phyloP scores from a whole-genome alignment of 2,888 invertebrate genomes.

The Hypolimnas misippus region DNA sequence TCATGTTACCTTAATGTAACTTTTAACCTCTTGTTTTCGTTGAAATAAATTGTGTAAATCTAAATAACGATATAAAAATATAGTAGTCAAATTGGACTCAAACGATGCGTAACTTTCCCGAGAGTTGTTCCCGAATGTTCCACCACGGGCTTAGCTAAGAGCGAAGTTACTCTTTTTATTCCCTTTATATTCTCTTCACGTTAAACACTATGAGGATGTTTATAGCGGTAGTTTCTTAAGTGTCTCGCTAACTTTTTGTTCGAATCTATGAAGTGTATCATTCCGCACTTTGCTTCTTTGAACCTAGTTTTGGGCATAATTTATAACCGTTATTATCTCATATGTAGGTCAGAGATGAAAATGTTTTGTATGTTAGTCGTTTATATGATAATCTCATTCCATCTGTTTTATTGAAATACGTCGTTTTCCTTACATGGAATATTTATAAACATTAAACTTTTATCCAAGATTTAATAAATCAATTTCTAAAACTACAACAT shows the following conservation, averaged over 20 bases:
- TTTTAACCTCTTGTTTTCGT: no score
- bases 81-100: background rate
- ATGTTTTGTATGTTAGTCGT: background rate
- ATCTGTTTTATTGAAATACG: background rate
- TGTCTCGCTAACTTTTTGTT: conserved; percentile 16
- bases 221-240: conserved; percentile 21
- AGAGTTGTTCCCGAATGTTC: conserved; percentile 1
- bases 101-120: conserved; percentile 2
- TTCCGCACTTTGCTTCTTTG: background rate
- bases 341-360: background rate
- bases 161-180: conserved; percentile 18
- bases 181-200: conserved; percentile 16
- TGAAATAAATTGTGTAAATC: no score
- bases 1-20: background rate
- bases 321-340: background rate
- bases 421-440: no score
- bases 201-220: conserved; percentile 14
- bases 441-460: no score
- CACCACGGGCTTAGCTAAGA: background rate
- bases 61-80: background rate
- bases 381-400: background rate
- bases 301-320: background rate
- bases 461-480: no score
- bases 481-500: no score
- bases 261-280: conserved; percentile 2